Base-by-base conservation (phyloP, 2,888 invertebrate species). In the Phytoseiulus persimilis region DNA sequence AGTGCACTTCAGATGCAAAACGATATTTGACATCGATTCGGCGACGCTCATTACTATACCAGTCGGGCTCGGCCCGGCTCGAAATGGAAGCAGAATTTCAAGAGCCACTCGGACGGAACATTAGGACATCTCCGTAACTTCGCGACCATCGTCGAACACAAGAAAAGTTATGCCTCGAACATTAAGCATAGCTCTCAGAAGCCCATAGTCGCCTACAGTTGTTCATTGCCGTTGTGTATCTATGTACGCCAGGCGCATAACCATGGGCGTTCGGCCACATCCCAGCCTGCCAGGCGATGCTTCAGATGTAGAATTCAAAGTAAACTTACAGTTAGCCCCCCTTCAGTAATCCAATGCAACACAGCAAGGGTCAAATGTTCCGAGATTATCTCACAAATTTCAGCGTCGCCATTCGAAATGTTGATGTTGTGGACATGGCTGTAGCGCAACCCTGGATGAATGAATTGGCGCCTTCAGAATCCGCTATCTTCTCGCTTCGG, bases 381-480 rank as follows among this genome's bases (percentile, higher is more conserved):
- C 18, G 65, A 65, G 65, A 65, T 65, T 65, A 65, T 65, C 65
- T 65, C 65, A 65, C 65, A 65, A 65, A 65, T 65, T 65, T 65
- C 65, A 65, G 65, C 65, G 65, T 65, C 65, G 65, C 65, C 65
- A 65, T 65, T 65, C 65, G 65, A 65, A 65, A 65, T 65, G 65
- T 65, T 65, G 65, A 65, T 65, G 65, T 65, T 65, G 65, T 65
- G 65, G 65, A 65, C 65, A 65, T 65, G 65, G 65, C 65, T 14
- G 9, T 65, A 65, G 65, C 65, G 18, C 65, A 6, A 18, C 65
- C 14, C 65, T 65, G 65, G 28, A 65, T 65, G 65, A 23, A 65
- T 65, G 65, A 65, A 65, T 65, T 65, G 65, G 65, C 65, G 65
- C 65, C 65, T 65, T 65, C 23, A 14, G 28, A 28, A 65, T 2